Conservation (phyloP, 2,797 vertebrate species). For the Huso huso region DNA sequence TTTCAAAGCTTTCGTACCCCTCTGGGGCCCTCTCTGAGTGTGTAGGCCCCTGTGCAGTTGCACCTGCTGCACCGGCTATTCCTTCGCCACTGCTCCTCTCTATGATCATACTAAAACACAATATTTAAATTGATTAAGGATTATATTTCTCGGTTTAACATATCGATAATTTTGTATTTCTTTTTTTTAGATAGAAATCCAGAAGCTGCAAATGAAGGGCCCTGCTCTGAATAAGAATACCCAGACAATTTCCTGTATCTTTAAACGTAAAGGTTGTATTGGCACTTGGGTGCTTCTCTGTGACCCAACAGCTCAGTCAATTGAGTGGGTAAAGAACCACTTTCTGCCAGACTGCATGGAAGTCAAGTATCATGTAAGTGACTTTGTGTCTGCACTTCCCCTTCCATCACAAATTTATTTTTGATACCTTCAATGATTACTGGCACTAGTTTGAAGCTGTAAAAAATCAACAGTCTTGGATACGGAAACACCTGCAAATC, state of each 20-base stretch:
- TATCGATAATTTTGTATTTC: background rate
- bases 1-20: too few species aligned
- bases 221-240: slow-evolving; percentile 17
- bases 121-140: too few species aligned
- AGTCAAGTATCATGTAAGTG: slow-evolving; percentile 25
- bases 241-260: slow-evolving; percentile 17
- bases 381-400: background rate
- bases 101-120: too few species aligned
- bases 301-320: slow-evolving; percentile 19
- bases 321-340: slow-evolving; percentile 20
- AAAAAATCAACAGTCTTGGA: too few species aligned
- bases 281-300: slow-evolving; percentile 16
- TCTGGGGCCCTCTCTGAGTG: too few species aligned
- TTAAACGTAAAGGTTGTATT: slow-evolving; percentile 8
- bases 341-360: slow-evolving; percentile 14
- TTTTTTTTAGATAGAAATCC: slow-evolving; percentile 13
- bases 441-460: too few species aligned
- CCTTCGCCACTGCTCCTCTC: too few species aligned
- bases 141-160: background rate
- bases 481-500: too few species aligned
- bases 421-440: too few species aligned
- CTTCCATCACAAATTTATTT: too few species aligned
- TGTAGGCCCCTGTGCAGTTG: too few species aligned
- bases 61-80: too few species aligned
- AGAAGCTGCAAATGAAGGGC: slow-evolving; percentile 19